Base-by-base conservation (phyloP, 2,797 vertebrate genomes). In the Tachyglossus aculeatus region DNA sequence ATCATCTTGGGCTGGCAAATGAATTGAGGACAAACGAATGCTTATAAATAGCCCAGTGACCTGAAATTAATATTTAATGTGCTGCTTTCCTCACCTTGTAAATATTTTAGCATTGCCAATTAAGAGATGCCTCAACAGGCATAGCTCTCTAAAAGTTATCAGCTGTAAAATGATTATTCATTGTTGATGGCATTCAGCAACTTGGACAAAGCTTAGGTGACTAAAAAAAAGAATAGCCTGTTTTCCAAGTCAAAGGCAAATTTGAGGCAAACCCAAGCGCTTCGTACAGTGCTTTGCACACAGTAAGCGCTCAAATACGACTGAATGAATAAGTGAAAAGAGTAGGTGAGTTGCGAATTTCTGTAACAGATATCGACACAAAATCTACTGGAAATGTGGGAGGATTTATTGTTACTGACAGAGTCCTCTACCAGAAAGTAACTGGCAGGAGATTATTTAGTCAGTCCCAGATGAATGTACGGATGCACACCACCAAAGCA, bases 31-130 rank as follows among this genome's bases (percentile, higher is more conserved):
- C 32, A 69, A 16, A 36, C 29, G 22, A 68, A 11, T 33, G 21
- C 29, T 69, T 77, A 50, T 65, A 77, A 83, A 77, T 60, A 83
- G 34, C 29, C 58, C 76, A 40, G 21, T 34, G 62, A 34, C 34
- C 33, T 16, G 54, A 56, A 13, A 34, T 70, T 38, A 85, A 61
- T 50, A 54, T 75, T 27, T 76, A 73, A 86, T 11, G 45, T 22
- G 19, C 19, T 60, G 61, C 21, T 79, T 36, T 73, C 58, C 57
- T 73, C 43, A 48, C 4, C 31, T 64, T 47, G 38, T 72, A 83
- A 86, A 65, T 84, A 77, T 74, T 84, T 71, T 57, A 73, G 50
- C 41, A 78, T 24, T 70, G 69, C 24, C 36, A 74, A 51, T 15
- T 39, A 83, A 52, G 36, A 81, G 4, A 75, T 4, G 29, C 12